phyloP scores from a whole-genome alignment of 2,888 invertebrate species.

The Nysson spinosus region DNA sequence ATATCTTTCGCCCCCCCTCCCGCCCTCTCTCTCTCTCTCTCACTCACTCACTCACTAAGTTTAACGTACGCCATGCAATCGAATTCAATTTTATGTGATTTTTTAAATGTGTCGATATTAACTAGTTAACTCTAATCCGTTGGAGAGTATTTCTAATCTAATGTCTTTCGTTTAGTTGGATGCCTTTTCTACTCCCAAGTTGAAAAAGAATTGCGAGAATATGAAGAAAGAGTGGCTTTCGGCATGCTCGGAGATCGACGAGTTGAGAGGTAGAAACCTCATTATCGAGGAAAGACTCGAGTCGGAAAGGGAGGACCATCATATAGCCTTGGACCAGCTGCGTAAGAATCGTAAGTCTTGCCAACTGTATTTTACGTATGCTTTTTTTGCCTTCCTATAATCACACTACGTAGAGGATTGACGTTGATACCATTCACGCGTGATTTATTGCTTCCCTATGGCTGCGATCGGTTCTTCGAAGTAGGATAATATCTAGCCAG shows the following conservation, averaged over 20 bases:
- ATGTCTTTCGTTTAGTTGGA: constrained; percentile 78
- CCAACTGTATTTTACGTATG: constrained; percentile 48
- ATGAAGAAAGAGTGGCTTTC: constrained; percentile 77
- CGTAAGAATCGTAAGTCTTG: constrained; percentile 69
- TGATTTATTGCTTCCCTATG: too few species aligned
- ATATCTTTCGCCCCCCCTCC: too few species aligned
- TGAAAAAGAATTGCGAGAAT: constrained; percentile 79
- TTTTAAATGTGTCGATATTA: too few species aligned
- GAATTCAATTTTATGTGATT: too few species aligned
- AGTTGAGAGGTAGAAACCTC: constrained; percentile 73
- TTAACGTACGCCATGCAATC: too few species aligned
- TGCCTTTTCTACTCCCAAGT: constrained; percentile 80
- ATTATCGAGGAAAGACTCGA: constrained; percentile 74
- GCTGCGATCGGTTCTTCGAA: too few species aligned
- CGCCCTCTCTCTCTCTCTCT: too few species aligned
- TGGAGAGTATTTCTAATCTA: not conserved
- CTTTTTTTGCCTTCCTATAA: constrained; percentile 39
- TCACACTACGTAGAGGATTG: constrained; percentile 24
- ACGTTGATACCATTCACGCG: too few species aligned
- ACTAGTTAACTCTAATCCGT: too few species aligned
- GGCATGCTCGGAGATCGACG: constrained; percentile 78
- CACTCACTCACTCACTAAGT: too few species aligned
- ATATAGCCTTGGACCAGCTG: constrained; percentile 64
- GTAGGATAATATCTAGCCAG: too few species aligned
- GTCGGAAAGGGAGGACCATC: constrained; percentile 74